Conservation (phyloP, 2,888 invertebrate species). For the Xestia rhomboidea region DNA sequence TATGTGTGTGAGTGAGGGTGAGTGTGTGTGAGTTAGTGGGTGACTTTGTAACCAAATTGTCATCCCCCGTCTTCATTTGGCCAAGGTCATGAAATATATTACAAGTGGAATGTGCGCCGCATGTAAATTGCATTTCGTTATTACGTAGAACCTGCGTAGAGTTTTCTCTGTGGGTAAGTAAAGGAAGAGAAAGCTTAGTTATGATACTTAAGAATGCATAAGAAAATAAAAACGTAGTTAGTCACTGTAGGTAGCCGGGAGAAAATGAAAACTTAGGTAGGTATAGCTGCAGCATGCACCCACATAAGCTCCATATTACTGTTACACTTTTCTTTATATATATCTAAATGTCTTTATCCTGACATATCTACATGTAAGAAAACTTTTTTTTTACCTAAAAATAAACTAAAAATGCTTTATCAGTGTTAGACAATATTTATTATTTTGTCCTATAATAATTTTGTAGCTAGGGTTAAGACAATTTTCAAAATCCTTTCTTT, state of each 20-base stretch:
- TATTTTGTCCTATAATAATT: background rate
- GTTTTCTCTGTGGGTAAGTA: background rate
- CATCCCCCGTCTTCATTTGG: constrained; percentile 55
- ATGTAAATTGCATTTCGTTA: constrained; percentile 34
- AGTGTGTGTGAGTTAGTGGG: constrained; percentile 30
- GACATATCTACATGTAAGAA: background rate
- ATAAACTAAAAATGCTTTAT: background rate
- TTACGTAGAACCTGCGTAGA: background rate
- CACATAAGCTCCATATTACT: background rate
- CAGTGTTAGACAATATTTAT: background rate
- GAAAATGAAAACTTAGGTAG: no score
- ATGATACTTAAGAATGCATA: background rate
- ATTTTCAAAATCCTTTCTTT: no score
- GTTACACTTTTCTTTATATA: background rate
- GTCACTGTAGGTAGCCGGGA: no score
- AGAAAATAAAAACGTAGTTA: background rate
- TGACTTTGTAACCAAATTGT: constrained; percentile 55
- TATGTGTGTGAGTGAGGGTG: constrained; percentile 25
- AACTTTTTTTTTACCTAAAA: background rate
- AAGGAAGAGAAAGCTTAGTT: background rate
- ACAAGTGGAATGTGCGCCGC: constrained; percentile 18
- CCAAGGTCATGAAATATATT: constrained; percentile 59
- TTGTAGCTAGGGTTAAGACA: background rate
- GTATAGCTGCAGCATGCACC: background rate
- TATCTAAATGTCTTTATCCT: background rate